Conservation (phyloP, 2,113 vertebrate genomes). For the Oryzias woworae region DNA sequence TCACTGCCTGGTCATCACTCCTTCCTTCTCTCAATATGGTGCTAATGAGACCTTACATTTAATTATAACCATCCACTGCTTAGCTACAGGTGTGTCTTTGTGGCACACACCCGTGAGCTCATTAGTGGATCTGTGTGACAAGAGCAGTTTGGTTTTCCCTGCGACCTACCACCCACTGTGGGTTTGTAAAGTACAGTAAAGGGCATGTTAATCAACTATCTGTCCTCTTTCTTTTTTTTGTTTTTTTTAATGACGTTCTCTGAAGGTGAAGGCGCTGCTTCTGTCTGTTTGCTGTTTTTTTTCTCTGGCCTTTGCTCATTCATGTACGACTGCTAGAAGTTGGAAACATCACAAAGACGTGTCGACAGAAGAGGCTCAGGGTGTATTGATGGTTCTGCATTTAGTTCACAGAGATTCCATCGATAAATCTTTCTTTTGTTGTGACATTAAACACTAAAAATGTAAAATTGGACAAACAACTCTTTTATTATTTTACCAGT, state of each 20-base stretch:
- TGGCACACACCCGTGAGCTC: constrained; percentile 57
- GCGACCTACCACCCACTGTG: constrained; percentile 36
- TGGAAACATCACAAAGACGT: too few relatives aligned
- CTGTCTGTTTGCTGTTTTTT: too few relatives aligned
- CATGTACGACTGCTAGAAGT: too few relatives aligned
- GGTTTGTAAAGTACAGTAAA: constrained; percentile 26
- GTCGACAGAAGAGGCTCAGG: too few relatives aligned
- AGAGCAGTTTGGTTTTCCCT: constrained; percentile 13
- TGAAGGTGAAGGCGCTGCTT: too few relatives aligned
- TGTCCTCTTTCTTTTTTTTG: constrained; percentile 22
- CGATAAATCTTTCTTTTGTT: too few relatives aligned
- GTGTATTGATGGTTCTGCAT: too few relatives aligned
- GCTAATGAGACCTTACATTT: constrained; percentile 71
- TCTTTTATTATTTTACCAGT: too few relatives aligned
- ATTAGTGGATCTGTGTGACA: constrained; percentile 64
- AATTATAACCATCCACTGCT: constrained; percentile 49
- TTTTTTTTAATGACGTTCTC: constrained; percentile 10
- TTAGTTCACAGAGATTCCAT: too few relatives aligned
- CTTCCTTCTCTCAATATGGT: constrained; percentile 69
- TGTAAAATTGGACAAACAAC: too few relatives aligned
- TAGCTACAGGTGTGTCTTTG: constrained; percentile 57
- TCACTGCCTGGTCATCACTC: constrained; percentile 40
- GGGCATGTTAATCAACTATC: constrained; percentile 13
- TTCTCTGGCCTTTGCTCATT: too few relatives aligned
- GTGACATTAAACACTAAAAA: too few relatives aligned